These are phyloP conservation scores for Tetraneura akinire DNA, from an alignment of 1,140 invertebrate genomes.

Conservation along the genomic window DNA sequence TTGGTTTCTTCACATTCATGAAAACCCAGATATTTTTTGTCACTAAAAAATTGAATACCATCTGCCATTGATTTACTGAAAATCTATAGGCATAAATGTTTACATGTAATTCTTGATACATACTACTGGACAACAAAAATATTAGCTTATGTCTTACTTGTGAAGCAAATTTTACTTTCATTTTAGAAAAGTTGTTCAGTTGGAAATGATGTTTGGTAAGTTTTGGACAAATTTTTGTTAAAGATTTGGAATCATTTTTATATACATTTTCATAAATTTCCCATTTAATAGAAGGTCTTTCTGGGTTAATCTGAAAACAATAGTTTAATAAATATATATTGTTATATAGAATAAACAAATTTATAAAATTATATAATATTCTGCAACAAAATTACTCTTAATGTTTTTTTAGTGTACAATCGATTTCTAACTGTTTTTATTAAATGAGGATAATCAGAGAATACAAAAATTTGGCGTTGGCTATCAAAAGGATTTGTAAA, in stretches of 20 bases:
- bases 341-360: not conserved
- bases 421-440: conserved; percentile 12
- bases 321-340: not conserved
- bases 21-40: not conserved
- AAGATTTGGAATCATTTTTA: not conserved
- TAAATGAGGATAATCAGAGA: not conserved
- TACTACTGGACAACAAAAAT: too few species aligned
- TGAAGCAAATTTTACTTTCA: not conserved
- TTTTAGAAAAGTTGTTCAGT: not conserved
- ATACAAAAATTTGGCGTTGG: not conserved
- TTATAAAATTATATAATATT: not conserved
- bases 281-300: not conserved
- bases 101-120: too few species aligned
- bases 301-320: not conserved
- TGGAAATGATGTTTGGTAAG: not conserved
- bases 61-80: conserved; percentile 19
- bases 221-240: not conserved
- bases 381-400: conserved; percentile 6
- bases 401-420: not conserved
- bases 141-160: not conserved
- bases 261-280: conserved; percentile 3
- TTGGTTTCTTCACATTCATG: not conserved
- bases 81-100: not conserved
- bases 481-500: conserved; percentile 11
- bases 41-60: not conserved